Conservation (phyloP, 1,140 invertebrate species). For the Brachystomella parvula region DNA sequence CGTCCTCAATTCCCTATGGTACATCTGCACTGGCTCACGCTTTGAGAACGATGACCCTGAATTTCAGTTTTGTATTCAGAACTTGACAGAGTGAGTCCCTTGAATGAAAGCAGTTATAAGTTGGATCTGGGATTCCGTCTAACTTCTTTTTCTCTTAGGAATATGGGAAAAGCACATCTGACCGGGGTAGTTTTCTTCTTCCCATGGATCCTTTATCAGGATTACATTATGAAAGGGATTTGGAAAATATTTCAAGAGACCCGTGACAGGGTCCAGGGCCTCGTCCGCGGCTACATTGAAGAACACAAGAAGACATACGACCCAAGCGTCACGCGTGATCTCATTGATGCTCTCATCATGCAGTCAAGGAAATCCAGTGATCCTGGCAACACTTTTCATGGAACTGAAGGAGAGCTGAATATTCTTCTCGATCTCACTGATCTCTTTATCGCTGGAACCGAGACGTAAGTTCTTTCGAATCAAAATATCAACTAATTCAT, state of each 20-base stretch:
- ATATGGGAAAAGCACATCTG: conserved; percentile 28
- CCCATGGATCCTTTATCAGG: conserved; percentile 31
- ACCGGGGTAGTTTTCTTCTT: conserved; percentile 33
- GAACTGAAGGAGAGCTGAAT: conserved; percentile 36
- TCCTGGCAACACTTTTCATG: conserved; percentile 33
- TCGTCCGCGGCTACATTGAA: conserved; percentile 50
- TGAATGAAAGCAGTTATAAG: background rate
- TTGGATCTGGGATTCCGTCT: background rate
- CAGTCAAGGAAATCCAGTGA: conserved; percentile 50
- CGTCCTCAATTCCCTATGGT: conserved; percentile 37
- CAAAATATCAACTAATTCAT: background rate
- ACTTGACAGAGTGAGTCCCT: conserved; percentile 31
- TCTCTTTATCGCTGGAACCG: conserved; percentile 49
- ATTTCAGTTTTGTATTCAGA: conserved; percentile 31
- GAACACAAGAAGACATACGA: conserved; percentile 52
- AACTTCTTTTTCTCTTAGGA: conserved; percentile 17
- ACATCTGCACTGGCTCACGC: conserved; percentile 28
- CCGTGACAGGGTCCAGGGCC: conserved; percentile 27
- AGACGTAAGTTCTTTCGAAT: conserved; percentile 40
- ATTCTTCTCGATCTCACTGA: conserved; percentile 42
- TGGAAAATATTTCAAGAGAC: conserved; percentile 32
- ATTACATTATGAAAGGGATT: conserved; percentile 37
- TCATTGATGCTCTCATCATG: conserved; percentile 68
- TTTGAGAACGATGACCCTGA: conserved; percentile 34
- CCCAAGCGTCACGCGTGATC: conserved; percentile 51